Percentiles rank a stretch among this genome's conserved stretches.
These are phyloP conservation scores for Falco punctatus DNA, from an alignment of 2,113 vertebrate species.

Conservation along the genomic window DNA sequence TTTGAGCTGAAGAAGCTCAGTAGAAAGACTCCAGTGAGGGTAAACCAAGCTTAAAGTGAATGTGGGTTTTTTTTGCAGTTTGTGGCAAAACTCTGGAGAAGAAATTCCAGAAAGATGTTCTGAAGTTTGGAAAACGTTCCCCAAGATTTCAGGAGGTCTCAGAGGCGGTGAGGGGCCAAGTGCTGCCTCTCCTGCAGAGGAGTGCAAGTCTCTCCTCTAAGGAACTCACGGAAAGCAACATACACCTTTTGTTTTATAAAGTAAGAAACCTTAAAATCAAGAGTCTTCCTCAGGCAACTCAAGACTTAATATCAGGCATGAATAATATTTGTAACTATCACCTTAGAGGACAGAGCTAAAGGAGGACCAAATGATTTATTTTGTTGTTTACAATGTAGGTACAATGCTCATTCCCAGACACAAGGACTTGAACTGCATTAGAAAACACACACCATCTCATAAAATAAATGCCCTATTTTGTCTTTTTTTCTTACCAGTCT, in stretches of 20 bases:
- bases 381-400: neutral
- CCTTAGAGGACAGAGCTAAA: neutral
- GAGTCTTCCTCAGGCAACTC: neutral
- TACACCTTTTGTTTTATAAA: neutral
- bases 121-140: neutral
- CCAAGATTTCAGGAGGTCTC: neutral
- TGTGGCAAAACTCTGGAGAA: neutral
- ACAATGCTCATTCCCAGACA: neutral
- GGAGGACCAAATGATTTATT: neutral
- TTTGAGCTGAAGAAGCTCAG: neutral
- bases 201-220: neutral
- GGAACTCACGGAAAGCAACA: neutral
- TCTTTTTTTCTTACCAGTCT: neutral
- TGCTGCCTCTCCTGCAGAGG: neutral
- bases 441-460: neutral
- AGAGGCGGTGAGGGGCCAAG: neutral
- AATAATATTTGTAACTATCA: neutral
- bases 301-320: neutral
- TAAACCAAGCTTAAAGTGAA: neutral
- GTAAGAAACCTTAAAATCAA: neutral
- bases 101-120: neutral
- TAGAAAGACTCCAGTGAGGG: neutral
- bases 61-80: neutral
- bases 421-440: neutral
- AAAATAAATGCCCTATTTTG: neutral